Evolutionary conservation across 92 coral and sea anemone genomes (phyloP).

Genomic region (Hydrozoanthus gracilis): DNA sequence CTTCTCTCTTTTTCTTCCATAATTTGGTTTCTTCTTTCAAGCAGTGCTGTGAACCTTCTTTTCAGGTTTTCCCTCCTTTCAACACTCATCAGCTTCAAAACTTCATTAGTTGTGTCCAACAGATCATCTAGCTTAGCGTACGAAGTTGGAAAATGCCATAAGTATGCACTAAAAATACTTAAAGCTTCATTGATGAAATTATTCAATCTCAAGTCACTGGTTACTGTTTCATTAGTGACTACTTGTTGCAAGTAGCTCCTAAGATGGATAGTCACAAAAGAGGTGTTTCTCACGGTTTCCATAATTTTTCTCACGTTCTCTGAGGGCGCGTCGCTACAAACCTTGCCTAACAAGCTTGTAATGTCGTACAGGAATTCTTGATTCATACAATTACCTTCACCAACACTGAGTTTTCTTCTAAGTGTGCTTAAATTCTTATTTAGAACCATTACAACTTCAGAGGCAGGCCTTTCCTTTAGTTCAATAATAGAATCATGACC

Average conservation of each 20-base stretch:
- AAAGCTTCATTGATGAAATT: not conserved
- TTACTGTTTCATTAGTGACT: not conserved
- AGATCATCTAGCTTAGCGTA: slow-evolving; percentile 56
- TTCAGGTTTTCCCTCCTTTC: slow-evolving; percentile 25
- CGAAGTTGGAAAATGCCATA: slow-evolving; percentile 65
- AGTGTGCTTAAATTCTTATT: slow-evolving; percentile 6
- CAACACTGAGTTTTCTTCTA: not conserved
- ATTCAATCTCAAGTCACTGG: slow-evolving; percentile 24
- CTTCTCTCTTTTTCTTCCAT: slow-evolving; percentile 39
- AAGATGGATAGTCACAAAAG: not conserved
- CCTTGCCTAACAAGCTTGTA: slow-evolving; percentile 10
- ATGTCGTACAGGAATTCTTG: slow-evolving; percentile 8
- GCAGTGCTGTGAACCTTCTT: slow-evolving; percentile 25
- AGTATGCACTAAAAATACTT: slow-evolving; percentile 47
- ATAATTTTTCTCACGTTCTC: not conserved
- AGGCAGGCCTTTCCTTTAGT: not conserved
- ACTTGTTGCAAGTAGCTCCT: not conserved
- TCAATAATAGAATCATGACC: not conserved
- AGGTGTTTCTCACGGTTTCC: not conserved
- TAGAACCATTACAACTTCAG: not conserved
- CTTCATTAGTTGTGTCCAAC: slow-evolving; percentile 37
- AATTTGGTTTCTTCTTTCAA: slow-evolving; percentile 52
- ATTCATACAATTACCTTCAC: not conserved
- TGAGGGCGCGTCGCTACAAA: not conserved
- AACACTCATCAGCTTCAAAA: slow-evolving; percentile 28